Evolutionary conservation across 2,797 vertebrate species (phyloP).

Genomic region (Enteromius anoplus): DNA sequence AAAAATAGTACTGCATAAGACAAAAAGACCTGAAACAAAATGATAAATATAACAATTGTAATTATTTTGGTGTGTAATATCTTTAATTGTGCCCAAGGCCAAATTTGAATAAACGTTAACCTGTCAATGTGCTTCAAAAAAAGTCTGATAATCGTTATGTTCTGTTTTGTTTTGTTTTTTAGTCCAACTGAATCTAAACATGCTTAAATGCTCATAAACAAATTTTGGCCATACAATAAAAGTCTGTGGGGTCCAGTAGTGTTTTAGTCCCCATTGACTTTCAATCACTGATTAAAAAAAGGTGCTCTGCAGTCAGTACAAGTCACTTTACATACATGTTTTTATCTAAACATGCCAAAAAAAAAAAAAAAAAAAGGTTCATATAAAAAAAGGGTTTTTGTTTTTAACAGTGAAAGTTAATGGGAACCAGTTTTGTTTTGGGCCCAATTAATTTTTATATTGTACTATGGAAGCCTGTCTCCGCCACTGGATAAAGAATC

Average conservation of each 20-base stretch:
- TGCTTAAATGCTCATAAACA: background rate
- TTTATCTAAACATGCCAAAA: background rate
- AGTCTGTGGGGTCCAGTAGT: background rate
- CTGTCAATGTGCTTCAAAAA: background rate
- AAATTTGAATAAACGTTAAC: slow-evolving; percentile 13
- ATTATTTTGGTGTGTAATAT: background rate
- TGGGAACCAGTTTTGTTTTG: background rate
- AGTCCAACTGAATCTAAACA: background rate
- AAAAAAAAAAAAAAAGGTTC: background rate
- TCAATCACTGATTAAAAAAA: background rate
- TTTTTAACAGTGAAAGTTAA: background rate
- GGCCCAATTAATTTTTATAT: background rate
- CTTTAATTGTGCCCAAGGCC: background rate
- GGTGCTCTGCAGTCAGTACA: background rate
- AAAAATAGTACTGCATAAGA: background rate
- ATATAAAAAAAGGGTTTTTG: background rate
- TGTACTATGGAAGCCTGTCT: no score
- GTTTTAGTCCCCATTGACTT: background rate
- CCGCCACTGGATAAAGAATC: no score
- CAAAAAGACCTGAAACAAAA: background rate
- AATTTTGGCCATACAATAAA: background rate
- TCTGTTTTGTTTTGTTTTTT: background rate
- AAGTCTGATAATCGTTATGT: background rate
- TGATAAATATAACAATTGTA: background rate
- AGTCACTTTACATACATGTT: no score